Conservation (phyloP, 2,888 invertebrate species). For the Biston stratarius region DNA sequence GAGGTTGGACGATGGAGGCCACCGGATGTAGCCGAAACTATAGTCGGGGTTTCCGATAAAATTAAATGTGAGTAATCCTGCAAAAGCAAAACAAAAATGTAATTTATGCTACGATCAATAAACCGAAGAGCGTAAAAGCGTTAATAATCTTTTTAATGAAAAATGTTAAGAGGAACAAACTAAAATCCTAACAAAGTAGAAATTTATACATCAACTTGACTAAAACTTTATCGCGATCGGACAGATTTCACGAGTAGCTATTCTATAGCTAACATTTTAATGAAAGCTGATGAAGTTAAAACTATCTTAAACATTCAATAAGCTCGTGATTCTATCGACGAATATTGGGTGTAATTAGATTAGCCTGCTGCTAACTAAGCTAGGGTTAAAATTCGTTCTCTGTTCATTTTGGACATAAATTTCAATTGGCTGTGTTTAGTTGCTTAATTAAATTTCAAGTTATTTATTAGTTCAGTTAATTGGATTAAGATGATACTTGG, state of each 20-base stretch:
- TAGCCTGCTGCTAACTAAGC: slow-evolving; percentile 32
- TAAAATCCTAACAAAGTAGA: slow-evolving; percentile 3
- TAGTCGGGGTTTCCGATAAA: no score
- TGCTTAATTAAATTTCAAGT: slow-evolving; percentile 44
- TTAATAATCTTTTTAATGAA: neutral
- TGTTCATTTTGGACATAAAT: slow-evolving; percentile 29
- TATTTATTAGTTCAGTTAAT: slow-evolving; percentile 45
- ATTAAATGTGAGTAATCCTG: no score
- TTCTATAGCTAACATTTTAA: slow-evolving; percentile 10
- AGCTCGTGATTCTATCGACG: slow-evolving; percentile 32
- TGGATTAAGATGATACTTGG: slow-evolving; percentile 39
- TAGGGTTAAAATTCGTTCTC: slow-evolving; percentile 32
- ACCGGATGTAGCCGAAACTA: no score
- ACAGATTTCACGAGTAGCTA: slow-evolving; percentile 23
- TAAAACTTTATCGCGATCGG: slow-evolving; percentile 15
- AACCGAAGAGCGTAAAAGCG: neutral
- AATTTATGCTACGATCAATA: neutral
- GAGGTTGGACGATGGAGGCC: no score
- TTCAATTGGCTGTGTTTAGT: slow-evolving; percentile 29
- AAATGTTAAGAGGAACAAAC: slow-evolving; percentile 4
- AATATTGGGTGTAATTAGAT: slow-evolving; percentile 35
- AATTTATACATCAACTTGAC: slow-evolving; percentile 14
- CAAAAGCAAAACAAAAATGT: no score
- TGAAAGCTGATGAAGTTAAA: slow-evolving; percentile 27
- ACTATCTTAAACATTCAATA: slow-evolving; percentile 37